Evolutionary conservation across 2,797 vertebrate genomes (phyloP), one percentile per base, ranked within the genome.

Genomic region (Coreius guichenoti): DNA sequence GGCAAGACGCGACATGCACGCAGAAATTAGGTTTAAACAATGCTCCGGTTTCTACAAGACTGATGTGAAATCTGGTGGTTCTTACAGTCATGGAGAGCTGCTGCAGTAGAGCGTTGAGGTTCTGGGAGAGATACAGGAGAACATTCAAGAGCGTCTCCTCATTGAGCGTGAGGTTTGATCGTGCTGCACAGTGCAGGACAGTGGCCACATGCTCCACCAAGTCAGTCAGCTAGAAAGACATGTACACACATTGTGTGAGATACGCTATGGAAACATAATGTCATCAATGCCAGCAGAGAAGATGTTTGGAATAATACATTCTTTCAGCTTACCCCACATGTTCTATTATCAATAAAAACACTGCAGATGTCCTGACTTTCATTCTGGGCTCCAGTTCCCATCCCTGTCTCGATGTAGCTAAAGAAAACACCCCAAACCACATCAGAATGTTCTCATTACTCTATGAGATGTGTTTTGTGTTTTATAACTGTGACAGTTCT

Each of bases 271-370:
- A 74, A 21, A 61, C 7, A 29, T 14, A 61, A 63, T 49, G 4
- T 16, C 29, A 31, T n/a, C n/a, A n/a, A n/a, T 5, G 4, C 29
- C 16, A 33, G 13, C 16, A 29, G 29, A 58, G 65, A 29, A 49
- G 5, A 56, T 43, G 36, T 14, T 43, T 9, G 43, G 73, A 51
- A 39, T 67, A 8, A 8, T 8, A 29, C 0, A 65, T 26, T 11
- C 21, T 6, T 21, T 39, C 5, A 19, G 74, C 91, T 94, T 83
- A 96, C 95, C 88, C 92, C 93, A 21, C 95, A 96, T 14, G 91
- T 86, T 1, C 14, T 84, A 45, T 90, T 85, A 13, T 94, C 89
- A 0, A 95, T 88, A 43, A 89, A 92, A 86, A 95, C 83, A 75
- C 92, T 94, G 6, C 95, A 96, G 21, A 92, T 87, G 4, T 95